A percentile compares a stretch with the other conserved stretches of the same genome.
Conservation (phyloP, 1,140 invertebrate species). For the Meloidogyne hapla region DNA sequence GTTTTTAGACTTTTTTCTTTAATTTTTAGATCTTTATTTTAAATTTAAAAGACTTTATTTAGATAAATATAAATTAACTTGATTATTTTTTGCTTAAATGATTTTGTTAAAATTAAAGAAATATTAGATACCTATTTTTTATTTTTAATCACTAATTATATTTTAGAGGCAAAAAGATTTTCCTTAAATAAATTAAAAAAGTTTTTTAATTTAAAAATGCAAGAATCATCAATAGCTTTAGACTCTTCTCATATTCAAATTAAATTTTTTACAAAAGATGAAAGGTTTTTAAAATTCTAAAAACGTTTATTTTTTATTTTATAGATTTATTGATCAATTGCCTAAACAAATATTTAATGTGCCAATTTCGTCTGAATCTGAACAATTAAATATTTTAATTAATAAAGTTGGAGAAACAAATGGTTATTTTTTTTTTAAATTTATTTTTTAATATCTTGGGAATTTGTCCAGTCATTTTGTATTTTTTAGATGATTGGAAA, state of each 20-base stretch:
- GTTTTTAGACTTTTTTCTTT: background rate
- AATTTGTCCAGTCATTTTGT: background rate
- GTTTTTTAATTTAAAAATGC: background rate
- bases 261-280: constrained; percentile 8
- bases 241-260: constrained; percentile 13
- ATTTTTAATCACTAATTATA: no score
- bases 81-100: no score
- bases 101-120: no score
- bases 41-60: no score
- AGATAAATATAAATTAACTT: no score
- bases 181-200: no score
- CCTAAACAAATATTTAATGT: constrained; percentile 30
- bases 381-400: constrained; percentile 34
- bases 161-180: no score
- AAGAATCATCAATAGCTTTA: background rate
- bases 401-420: constrained; percentile 29
- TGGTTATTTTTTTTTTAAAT: constrained; percentile 19
- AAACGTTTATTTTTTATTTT: background rate
- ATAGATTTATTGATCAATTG: constrained; percentile 3
- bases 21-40: no score
- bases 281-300: background rate
- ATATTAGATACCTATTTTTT: no score
- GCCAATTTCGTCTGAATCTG: constrained; percentile 19
- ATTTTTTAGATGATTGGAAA: constrained; percentile 52
- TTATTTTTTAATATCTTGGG: constrained; percentile 12